Percentiles rank a stretch among this genome's conserved stretches.
Conservation (phyloP, 2,797 vertebrate species). For the Nannoperca obscura region DNA sequence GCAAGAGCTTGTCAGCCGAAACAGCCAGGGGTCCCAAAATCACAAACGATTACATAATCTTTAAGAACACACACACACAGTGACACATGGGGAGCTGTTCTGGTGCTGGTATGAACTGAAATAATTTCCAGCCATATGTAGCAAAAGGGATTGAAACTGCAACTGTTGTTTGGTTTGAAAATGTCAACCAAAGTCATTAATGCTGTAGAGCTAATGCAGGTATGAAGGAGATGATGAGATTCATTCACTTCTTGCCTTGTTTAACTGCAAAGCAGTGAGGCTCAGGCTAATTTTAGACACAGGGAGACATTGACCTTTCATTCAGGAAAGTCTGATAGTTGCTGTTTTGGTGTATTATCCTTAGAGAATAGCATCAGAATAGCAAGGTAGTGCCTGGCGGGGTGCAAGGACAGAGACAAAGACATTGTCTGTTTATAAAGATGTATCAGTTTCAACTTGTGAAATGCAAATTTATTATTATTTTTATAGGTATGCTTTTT, state of each 20-base stretch:
- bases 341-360: slow-evolving; percentile 30
- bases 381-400: background rate
- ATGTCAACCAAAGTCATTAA: slow-evolving; percentile 24
- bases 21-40: slow-evolving; percentile 53
- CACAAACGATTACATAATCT: slow-evolving; percentile 62
- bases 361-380: slow-evolving; percentile 16
- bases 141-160: slow-evolving; percentile 18
- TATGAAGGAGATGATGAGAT: background rate
- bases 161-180: slow-evolving; percentile 22
- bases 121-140: slow-evolving; percentile 19
- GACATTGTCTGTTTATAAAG: background rate
- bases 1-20: slow-evolving; percentile 58
- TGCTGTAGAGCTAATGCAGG: background rate
- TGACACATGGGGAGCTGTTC: background rate
- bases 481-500: slow-evolving; percentile 2
- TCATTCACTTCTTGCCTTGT: slow-evolving; percentile 8
- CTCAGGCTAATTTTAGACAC: slow-evolving; percentile 58
- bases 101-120: slow-evolving; percentile 14
- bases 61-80: slow-evolving; percentile 22
- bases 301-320: slow-evolving; percentile 63
- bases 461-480: background rate
- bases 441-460: slow-evolving; percentile 1
- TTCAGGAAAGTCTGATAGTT: slow-evolving; percentile 51
- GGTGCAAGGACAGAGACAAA: slow-evolving; percentile 14
- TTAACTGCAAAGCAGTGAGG: background rate